A percentile compares a stretch with the other conserved stretches of the same genome.
Conservation (phyloP, 2,888 invertebrate species). For the Athalia circularis region DNA sequence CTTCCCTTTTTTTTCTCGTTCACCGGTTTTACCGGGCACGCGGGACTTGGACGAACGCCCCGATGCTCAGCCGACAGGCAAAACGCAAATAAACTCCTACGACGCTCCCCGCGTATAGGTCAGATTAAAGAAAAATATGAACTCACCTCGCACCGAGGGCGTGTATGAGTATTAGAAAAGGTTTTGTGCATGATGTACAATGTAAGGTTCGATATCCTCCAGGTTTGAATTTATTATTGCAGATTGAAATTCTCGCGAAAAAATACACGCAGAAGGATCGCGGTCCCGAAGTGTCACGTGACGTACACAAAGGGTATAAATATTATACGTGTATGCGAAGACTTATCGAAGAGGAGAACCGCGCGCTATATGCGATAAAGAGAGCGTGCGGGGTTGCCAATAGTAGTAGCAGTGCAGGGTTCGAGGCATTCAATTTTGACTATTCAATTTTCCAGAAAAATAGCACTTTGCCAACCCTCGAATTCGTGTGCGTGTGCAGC, state of each 20-base stretch:
- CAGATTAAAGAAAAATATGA: constrained; percentile 68
- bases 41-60: constrained; percentile 57
- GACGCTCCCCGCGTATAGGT: constrained; percentile 46
- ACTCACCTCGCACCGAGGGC: neutral
- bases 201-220: neutral
- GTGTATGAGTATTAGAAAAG: constrained; percentile 11
- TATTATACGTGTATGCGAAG: neutral
- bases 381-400: constrained; percentile 3
- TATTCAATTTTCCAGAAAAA: constrained; percentile 72
- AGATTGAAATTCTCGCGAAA: neutral
- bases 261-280: too few relatives aligned
- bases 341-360: constrained; percentile 28
- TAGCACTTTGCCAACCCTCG: constrained; percentile 56
- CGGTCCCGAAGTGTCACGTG: neutral
- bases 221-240: constrained; percentile 33
- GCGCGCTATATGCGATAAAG: constrained; percentile 9
- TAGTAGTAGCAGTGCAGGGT: constrained; percentile 24
- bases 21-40: too few relatives aligned
- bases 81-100: constrained; percentile 70
- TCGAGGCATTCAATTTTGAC: constrained; percentile 67
- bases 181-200: neutral
- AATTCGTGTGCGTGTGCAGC: neutral
- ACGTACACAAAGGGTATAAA: constrained; percentile 11
- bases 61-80: constrained; percentile 71
- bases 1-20: too few relatives aligned